Conservation (phyloP, 2,888 invertebrate species). For the Bugula neritina region DNA sequence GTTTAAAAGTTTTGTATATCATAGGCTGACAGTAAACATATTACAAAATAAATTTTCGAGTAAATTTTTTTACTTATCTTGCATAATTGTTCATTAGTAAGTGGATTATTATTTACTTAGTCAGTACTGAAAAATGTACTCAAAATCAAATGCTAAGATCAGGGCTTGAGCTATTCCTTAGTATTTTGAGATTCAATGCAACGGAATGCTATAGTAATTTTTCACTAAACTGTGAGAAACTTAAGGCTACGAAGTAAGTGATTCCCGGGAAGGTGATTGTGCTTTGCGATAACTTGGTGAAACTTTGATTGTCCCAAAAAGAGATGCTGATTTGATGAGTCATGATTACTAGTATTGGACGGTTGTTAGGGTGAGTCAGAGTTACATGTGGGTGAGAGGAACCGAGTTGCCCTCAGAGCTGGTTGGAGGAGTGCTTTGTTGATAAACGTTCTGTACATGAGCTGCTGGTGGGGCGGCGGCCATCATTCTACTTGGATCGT, state of each 20-base stretch:
- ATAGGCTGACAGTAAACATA: no score
- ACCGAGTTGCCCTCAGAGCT: constrained; percentile 24
- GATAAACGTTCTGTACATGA: constrained; percentile 20
- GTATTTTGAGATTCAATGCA: neutral
- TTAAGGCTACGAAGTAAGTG: no score
- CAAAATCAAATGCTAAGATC: no score
- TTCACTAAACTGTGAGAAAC: neutral
- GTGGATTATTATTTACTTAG: no score
- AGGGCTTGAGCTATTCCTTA: no score
- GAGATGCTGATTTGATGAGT: neutral
- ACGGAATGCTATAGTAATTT: neutral
- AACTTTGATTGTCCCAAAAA: neutral
- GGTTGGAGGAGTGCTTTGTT: constrained; percentile 2
- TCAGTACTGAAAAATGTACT: no score
- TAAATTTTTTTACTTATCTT: no score
- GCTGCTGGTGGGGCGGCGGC: constrained; percentile 16
- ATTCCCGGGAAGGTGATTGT: no score
- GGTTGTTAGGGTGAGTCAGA: neutral
- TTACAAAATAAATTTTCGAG: no score
- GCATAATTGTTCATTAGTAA: no score
- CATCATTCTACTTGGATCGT: neutral
- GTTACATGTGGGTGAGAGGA: constrained; percentile 25
- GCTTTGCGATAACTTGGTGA: neutral
- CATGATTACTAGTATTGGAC: no score
- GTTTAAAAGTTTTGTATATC: no score